These are phyloP conservation scores for Calcarius ornatus DNA, from an alignment of 2,113 vertebrate species.

Conservation along the genomic window DNA sequence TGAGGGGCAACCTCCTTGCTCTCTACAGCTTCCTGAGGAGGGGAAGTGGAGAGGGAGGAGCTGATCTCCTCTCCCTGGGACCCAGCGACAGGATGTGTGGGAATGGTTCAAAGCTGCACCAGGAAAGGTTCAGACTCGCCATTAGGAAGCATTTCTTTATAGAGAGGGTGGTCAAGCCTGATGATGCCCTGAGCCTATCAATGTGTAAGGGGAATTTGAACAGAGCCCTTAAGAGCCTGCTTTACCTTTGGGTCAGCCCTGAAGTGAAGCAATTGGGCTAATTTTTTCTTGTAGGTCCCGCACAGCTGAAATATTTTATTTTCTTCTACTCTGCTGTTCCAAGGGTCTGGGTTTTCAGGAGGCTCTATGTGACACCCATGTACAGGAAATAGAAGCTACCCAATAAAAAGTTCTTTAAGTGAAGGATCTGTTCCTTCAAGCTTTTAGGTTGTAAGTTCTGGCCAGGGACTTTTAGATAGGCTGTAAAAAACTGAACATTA, in stretches of 20 bases:
- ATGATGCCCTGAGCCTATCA: neutral
- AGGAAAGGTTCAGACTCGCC: rapidly evolving
- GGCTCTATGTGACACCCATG: rapidly evolving
- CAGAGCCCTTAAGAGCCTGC: no score
- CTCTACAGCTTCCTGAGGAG: neutral
- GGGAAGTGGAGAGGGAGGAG: neutral
- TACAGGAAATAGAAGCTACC: neutral
- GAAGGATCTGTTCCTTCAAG: neutral
- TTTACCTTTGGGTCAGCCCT: neutral
- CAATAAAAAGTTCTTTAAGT: neutral
- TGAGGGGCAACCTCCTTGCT: neutral
- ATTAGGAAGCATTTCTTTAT: neutral
- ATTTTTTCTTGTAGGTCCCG: no score
- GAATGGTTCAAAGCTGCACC: neutral
- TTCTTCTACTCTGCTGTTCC: neutral
- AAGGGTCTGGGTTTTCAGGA: neutral
- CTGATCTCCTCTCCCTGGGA: no score
- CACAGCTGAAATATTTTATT: neutral
- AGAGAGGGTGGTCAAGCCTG: no score
- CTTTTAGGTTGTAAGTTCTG: neutral
- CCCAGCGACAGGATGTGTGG: rapidly evolving
- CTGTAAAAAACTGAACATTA: neutral
- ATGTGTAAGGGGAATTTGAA: neutral
- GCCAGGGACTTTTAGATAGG: neutral
- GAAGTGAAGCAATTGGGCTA: neutral